Base-by-base conservation (phyloP, 2,797 vertebrate genomes). In the Orestias chungarensis region DNA sequence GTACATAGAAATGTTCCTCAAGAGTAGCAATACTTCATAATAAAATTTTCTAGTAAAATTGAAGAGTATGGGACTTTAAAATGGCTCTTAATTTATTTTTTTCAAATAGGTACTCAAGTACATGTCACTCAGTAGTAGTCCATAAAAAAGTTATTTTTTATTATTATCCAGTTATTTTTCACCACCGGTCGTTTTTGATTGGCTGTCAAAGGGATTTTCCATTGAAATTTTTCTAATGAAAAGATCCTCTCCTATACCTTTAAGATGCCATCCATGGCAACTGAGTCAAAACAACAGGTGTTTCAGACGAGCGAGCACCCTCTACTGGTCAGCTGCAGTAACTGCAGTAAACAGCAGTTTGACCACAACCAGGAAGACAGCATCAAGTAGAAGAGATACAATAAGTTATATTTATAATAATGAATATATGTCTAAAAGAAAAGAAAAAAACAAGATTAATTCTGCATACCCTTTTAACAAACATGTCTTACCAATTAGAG, bases 251-350 rank as follows among this genome's bases (percentile, higher is more conserved):
- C n/a, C 38, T 38, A 20, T 38, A 40, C 20, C 40, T 38, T 61
- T 9, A 1, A 57, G 42, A 66, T 59, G 40, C 12, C 49, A n/a
- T 44, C 23, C 57, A 44, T 23, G 42, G 31, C 43, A 42, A 55
- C 20, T 40, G 29, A 64, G 42, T 61, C 57, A 61, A 14, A 61
- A n/a, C 57, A 61, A 61, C 57, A 61, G 57, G 57, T 61, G 57
- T 61, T 38, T 61, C 12, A 35, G 10, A 50, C 35, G 15, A 47
- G 9, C 72, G 40, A 20, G n/a, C 7, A 7, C 0, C 64, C 47
- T 54, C 75, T 82, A 9, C 40, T 73, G 82, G 49, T 12, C 49
- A 66, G 47, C 0, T 66, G 42, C 12, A 0, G 62, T n/a, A 66
- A 82, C 61, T 76, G 44, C 79, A 33, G 31, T 35, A 18, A n/a